Conservation (phyloP, 2,113 vertebrate species). For the Cheirogaleus medius region DNA sequence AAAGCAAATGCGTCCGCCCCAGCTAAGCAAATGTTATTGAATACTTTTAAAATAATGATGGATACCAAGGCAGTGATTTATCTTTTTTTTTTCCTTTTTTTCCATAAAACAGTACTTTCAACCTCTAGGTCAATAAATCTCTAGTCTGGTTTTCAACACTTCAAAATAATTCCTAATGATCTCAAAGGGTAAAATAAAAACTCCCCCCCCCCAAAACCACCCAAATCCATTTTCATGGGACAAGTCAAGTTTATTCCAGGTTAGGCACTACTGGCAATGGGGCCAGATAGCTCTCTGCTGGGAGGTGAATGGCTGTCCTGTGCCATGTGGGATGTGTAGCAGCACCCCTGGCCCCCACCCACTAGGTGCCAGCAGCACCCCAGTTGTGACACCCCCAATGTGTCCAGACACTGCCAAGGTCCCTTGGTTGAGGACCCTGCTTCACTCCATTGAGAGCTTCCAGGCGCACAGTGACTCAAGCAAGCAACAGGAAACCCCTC, state of each 20-base stretch:
- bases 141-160: neutral
- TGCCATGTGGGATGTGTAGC: too few species aligned
- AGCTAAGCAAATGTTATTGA: neutral
- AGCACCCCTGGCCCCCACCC: neutral
- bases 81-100: neutral
- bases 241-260: neutral
- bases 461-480: rapidly evolving
- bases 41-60: neutral
- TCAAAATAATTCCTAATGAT: neutral
- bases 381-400: rapidly evolving
- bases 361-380: neutral
- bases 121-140: neutral
- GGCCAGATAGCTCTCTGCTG: too few species aligned
- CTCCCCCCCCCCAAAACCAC: neutral
- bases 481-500: neutral
- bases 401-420: neutral
- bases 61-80: neutral
- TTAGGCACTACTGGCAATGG: rapidly evolving
- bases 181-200: neutral
- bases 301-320: neutral
- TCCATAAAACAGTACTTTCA: neutral
- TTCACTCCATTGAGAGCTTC: neutral
- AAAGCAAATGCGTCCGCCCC: neutral
- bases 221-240: too few species aligned
- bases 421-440: neutral